Conservation (phyloP, 2,888 invertebrate genomes). For the Macrophya alboannulata region DNA sequence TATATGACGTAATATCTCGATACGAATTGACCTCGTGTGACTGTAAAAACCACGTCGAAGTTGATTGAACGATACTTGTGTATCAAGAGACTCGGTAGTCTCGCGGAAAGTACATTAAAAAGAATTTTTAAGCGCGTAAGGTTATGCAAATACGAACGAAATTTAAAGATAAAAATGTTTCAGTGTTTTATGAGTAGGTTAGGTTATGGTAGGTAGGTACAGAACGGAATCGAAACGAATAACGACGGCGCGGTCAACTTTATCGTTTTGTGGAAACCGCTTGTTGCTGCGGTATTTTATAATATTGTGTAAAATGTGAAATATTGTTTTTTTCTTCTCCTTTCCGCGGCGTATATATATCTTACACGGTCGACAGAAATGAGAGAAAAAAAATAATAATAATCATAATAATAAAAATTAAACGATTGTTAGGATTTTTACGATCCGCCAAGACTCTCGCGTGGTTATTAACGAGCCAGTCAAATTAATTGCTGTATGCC, state of each 20-base stretch:
- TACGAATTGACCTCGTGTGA: slow-evolving; percentile 45
- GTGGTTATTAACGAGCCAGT: background rate
- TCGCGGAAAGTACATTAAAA: too few relatives aligned
- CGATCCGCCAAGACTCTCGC: background rate
- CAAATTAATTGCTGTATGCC: slow-evolving; percentile 19
- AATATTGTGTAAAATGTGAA: background rate
- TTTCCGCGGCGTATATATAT: too few relatives aligned
- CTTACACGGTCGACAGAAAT: background rate
- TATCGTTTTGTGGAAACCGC: slow-evolving; percentile 13
- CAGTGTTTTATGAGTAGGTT: background rate
- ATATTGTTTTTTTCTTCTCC: too few relatives aligned
- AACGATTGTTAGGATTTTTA: background rate
- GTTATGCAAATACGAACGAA: background rate
- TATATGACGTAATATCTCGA: slow-evolving; percentile 23
- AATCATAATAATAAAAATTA: background rate
- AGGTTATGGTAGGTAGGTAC: background rate
- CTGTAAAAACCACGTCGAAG: background rate
- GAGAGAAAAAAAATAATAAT: background rate
- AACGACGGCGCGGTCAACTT: background rate
- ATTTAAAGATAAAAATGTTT: slow-evolving; percentile 5
- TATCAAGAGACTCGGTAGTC: too few relatives aligned
- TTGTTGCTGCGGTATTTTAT: background rate
- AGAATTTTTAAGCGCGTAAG: too few relatives aligned
- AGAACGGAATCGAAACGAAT: background rate
- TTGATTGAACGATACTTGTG: background rate